A percentile compares a stretch with the other conserved stretches of the same genome.
Evolutionary conservation across 2,888 invertebrate species (phyloP).

Genomic region (Hecatera dysodea): DNA sequence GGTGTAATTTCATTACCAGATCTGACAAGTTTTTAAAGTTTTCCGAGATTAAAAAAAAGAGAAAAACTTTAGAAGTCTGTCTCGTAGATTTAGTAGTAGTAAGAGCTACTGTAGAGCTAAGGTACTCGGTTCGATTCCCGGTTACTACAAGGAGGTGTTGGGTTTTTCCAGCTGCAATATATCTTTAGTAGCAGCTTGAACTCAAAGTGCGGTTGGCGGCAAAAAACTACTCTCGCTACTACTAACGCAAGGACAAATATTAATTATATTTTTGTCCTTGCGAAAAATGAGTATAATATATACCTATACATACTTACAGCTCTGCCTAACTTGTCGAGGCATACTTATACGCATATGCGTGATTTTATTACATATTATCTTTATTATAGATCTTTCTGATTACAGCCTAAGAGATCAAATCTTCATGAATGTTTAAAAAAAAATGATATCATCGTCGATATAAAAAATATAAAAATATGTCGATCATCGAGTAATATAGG

Average conservation of each 20-base stretch:
- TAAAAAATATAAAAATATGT: no score
- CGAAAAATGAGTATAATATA: no score
- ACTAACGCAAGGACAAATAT: not conserved
- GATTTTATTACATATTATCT: no score
- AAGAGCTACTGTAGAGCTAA: not conserved
- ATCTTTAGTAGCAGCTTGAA: not conserved
- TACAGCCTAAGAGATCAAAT: not conserved
- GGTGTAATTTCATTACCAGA: constrained; percentile 11
- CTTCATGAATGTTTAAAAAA: no score
- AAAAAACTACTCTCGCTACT: not conserved
- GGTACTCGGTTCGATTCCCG: not conserved
- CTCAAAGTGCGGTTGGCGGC: not conserved
- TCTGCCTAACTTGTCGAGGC: no score
- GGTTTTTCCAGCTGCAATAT: not conserved
- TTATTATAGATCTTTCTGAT: not conserved
- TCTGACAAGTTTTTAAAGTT: not conserved
- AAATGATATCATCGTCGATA: no score
- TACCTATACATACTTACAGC: not conserved
- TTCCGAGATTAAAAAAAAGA: not conserved
- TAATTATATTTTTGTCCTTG: no score
- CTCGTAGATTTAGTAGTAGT: not conserved
- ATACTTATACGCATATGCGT: no score
- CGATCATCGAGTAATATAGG: no score
- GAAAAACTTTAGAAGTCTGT: not conserved
- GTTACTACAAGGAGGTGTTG: not conserved